Evolutionary conservation across 2,888 invertebrate genomes (phyloP).

Genomic region (Liopterus haemorrhoidalis): DNA sequence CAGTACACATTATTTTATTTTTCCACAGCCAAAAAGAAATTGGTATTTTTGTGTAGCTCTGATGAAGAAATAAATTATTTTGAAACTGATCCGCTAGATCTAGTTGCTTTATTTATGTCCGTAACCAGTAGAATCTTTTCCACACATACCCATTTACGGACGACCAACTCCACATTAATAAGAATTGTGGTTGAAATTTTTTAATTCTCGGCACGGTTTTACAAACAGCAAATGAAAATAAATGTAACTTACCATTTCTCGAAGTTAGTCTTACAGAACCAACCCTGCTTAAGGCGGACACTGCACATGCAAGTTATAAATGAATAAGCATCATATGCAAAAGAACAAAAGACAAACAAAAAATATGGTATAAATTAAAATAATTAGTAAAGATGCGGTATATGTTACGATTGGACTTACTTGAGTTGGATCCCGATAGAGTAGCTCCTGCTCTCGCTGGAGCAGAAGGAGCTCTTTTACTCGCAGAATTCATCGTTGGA

Average conservation of each 20-base stretch:
- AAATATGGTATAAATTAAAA: not conserved
- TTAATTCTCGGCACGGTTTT: too few species aligned
- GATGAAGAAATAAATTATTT: too few species aligned
- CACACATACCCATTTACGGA: too few species aligned
- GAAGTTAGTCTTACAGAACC: conserved; percentile 18
- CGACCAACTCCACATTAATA: too few species aligned
- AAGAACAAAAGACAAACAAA: conserved; percentile 6
- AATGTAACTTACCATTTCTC: conserved; percentile 13
- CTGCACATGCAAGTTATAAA: conserved; percentile 17
- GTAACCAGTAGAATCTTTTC: too few species aligned
- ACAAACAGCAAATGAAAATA: not conserved
- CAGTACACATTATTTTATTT: too few species aligned
- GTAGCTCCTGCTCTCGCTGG: conserved; percentile 39
- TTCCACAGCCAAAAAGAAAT: too few species aligned
- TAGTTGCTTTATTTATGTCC: too few species aligned
- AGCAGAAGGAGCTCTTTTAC: conserved; percentile 46
- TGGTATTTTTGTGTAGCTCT: too few species aligned
- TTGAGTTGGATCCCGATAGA: conserved; percentile 30
- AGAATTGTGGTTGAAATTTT: too few species aligned
- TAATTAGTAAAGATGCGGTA: not conserved
- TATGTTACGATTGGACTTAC: conserved; percentile 17
- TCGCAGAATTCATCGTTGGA: conserved; percentile 36
- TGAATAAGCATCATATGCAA: conserved; percentile 18
- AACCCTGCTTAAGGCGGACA: conserved; percentile 16
- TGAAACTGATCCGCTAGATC: too few species aligned